phyloP scores from a whole-genome alignment of 2,113 vertebrate genomes.

The Scalopus aquaticus region DNA sequence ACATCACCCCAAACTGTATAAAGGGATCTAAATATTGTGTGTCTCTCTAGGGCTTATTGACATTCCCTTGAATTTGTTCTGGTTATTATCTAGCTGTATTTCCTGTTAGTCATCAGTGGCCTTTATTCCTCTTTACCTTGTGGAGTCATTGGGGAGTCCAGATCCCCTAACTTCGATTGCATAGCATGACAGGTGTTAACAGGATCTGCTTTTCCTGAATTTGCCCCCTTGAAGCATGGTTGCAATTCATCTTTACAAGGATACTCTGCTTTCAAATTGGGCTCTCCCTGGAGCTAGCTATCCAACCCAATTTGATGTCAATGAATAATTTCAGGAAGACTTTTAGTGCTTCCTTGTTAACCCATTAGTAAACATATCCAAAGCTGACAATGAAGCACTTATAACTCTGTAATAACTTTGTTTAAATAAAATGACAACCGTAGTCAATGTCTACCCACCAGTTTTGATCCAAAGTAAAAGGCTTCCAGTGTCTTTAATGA shows the following conservation, averaged over 20 bases:
- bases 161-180: background rate
- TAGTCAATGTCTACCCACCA: background rate
- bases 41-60: background rate
- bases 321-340: background rate
- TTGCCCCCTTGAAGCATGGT: background rate
- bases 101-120: background rate
- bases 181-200: background rate
- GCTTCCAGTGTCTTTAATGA: background rate
- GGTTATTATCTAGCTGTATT: background rate
- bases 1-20: constrained; percentile 1
- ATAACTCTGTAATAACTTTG: background rate
- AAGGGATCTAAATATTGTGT: background rate
- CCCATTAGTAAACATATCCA: background rate
- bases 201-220: background rate
- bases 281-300: background rate
- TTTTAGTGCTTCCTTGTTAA: background rate
- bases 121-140: background rate
- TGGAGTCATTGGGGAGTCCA: background rate
- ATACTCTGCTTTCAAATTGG: background rate
- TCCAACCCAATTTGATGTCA: background rate
- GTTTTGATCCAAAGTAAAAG: background rate
- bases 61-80: background rate
- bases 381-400: constrained; percentile 2
- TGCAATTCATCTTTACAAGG: constrained; percentile 29
- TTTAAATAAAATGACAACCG: constrained; percentile 2